phyloP scores from a whole-genome alignment of 2,888 invertebrate genomes.

The Lepetodrilus schrolli region DNA sequence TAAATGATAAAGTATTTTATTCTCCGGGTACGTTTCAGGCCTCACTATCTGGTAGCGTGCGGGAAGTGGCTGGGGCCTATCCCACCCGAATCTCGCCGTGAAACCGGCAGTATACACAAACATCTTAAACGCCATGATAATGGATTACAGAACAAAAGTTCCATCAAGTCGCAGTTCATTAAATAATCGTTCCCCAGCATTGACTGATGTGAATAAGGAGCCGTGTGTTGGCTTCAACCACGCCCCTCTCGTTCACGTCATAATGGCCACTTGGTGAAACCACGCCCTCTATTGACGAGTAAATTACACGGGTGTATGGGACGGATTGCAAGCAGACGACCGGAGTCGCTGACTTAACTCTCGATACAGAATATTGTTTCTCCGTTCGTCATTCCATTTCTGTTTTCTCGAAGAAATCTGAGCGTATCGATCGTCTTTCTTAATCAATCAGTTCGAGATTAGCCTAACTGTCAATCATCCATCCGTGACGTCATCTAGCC shows the following conservation, averaged over 20 bases:
- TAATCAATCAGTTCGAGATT: constrained; percentile 1
- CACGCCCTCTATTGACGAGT: neutral
- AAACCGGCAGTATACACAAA: neutral
- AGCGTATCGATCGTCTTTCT: neutral
- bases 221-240: neutral
- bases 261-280: neutral
- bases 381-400: neutral
- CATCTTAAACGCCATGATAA: neutral
- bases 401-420: neutral
- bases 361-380: too few relatives aligned
- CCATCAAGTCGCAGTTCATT: constrained; percentile 35
- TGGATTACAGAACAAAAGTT: constrained; percentile 28
- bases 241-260: neutral
- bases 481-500: constrained; percentile 5
- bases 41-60: too few relatives aligned
- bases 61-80: neutral
- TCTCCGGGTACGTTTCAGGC: too few relatives aligned
- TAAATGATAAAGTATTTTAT: too few relatives aligned
- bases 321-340: too few relatives aligned
- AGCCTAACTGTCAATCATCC: constrained; percentile 4
- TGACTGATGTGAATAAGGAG: constrained; percentile 18
- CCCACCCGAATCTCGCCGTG: neutral
- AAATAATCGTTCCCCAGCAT: constrained; percentile 34
- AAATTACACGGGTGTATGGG: too few relatives aligned
- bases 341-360: too few relatives aligned